phyloP scores from a whole-genome alignment of 2,113 vertebrate genomes.

The Excalfactoria chinensis region DNA sequence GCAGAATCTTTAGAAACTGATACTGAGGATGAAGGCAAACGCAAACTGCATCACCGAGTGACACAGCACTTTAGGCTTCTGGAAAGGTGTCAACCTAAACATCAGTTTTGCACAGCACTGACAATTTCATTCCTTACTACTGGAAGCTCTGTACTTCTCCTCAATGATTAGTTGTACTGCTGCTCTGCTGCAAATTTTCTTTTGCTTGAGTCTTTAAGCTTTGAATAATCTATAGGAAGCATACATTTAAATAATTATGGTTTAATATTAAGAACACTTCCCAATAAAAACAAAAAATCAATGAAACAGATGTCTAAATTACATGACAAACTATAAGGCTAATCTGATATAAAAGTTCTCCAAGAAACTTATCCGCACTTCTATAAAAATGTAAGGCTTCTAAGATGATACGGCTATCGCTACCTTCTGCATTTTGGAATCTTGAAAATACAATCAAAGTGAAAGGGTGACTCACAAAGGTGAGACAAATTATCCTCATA shows the following conservation, averaged over 20 bases:
- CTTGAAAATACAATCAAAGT: not conserved
- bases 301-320: not conserved
- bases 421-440: not conserved
- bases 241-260: not conserved
- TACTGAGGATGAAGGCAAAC: not conserved
- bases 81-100: not conserved
- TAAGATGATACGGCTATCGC: not conserved
- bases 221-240: not conserved
- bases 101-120: not conserved
- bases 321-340: not conserved
- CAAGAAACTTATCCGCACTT: not conserved
- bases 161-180: not conserved
- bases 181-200: not conserved
- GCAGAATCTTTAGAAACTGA: not conserved
- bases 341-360: not conserved
- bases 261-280: not conserved
- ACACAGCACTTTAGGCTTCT: not conserved
- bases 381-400: not conserved
- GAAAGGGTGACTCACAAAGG: not conserved
- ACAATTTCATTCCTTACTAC: not conserved
- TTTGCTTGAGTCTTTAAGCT: not conserved
- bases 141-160: not conserved
- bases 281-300: not conserved
- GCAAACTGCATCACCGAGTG: not conserved
- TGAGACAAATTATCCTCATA: not conserved